Evolutionary conservation across 2,797 vertebrate genomes (phyloP), one percentile per base, ranked within the genome.

Genomic region (Coreius guichenoti): DNA sequence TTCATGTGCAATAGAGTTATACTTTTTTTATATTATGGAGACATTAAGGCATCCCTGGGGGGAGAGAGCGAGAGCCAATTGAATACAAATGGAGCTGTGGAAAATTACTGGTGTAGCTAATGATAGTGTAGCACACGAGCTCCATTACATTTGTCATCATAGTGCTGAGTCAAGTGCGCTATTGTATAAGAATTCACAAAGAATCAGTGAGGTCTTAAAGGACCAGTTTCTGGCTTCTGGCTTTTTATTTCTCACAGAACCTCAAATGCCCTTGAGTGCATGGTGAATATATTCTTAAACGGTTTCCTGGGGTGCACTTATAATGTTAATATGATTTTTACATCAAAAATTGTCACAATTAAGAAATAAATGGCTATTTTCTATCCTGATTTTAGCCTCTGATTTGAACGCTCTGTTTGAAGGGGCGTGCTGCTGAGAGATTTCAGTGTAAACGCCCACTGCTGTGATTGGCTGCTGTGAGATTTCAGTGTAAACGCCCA

Each of bases 81-180:
- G 82, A 83, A 76, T 67, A 67, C 61, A 83, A 76, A 83, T 83
- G 82, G 23, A 76, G 54, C 43, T 76, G 58, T 51, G 47, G 82
- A 76, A 76, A 83, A 76, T 83, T 76, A 83, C 63, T 78, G 74
- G 82, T 77, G 82, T 69, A n/a, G 82, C 82, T 84, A 84, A 84
- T 84, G 82, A 84, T 69, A 84, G 74, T 84, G 82, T 84, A 84
- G 74, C 63, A 31, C 82, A 58, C 26, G 6, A 76, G 58, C 82
- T 76, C 82, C 72, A 76, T 83, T 54, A 83, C 72, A 83, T 76
- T 76, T 83, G 72, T 83, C 82, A 83, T 83, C 31, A 43, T 43
- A 78, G 51, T 84, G 74, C 74, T 84, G 82, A 83, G 58, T 83
- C 82, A 83, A 83, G 58, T 76, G 49, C 11, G 31, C 82, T 83